A percentile compares a stretch with the other conserved stretches of the same genome.
These are phyloP conservation scores for Tetrax tetrax DNA, from an alignment of 2,113 vertebrate genomes.

Conservation along the genomic window DNA sequence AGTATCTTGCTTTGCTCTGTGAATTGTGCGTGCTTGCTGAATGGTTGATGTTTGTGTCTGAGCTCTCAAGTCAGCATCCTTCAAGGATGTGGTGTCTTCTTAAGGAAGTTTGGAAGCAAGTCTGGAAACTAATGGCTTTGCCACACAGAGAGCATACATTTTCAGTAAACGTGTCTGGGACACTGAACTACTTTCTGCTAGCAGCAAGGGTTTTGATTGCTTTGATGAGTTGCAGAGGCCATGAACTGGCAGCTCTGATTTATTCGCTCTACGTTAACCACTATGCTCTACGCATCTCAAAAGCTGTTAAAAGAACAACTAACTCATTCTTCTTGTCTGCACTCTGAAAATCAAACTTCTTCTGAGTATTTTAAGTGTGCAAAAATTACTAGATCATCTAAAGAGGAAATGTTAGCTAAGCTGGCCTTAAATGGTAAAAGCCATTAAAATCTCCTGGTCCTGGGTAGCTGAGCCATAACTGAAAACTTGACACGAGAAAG, in stretches of 20 bases:
- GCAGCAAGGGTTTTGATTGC: not conserved
- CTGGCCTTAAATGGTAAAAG: not conserved
- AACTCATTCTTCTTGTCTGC: not conserved
- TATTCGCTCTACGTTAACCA: not conserved
- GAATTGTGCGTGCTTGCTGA: not conserved
- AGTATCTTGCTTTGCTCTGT: not conserved
- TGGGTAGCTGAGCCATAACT: not conserved
- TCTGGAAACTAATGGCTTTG: not conserved
- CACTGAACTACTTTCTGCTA: not conserved
- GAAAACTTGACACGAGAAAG: not conserved
- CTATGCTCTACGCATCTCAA: not conserved
- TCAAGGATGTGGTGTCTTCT: accelerated
- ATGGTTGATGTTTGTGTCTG: not conserved
- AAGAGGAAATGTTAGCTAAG: not conserved
- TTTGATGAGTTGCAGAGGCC: not conserved
- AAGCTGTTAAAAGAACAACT: not conserved
- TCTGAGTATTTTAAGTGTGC: not conserved
- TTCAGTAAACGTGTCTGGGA: not conserved
- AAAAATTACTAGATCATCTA: not conserved
- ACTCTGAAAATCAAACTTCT: not conserved
- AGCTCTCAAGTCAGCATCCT: not conserved
- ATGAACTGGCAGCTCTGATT: not conserved
- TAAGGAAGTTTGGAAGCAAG: not conserved
- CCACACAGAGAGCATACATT: not conserved
- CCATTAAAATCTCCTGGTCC: not conserved